Evolutionary conservation across 1,140 invertebrate genomes (phyloP).

Genomic region (Zaprionus capensis): DNA sequence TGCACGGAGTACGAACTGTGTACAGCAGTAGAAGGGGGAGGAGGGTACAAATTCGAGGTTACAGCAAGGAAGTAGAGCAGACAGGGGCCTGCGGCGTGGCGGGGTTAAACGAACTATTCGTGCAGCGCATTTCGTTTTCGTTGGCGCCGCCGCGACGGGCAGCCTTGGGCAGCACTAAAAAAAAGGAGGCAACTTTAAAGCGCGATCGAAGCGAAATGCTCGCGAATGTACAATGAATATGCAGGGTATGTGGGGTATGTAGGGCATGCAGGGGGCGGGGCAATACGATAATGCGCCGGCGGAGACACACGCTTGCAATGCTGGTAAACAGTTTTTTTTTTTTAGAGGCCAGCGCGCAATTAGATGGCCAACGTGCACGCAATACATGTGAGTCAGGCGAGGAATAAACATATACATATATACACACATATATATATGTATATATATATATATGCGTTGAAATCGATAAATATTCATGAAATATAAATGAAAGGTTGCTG

Average conservation of each 20-base stretch:
- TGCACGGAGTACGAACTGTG: not conserved
- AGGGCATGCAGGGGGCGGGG: not conserved
- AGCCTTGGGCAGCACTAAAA: conserved; percentile 60
- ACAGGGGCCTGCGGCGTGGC: not conserved
- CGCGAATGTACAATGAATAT: not conserved
- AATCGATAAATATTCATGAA: conserved; percentile 82
- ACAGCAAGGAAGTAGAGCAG: conserved; percentile 23
- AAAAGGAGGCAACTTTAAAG: conserved; percentile 53
- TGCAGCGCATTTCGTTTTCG: conserved; percentile 74
- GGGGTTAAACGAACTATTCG: conserved; percentile 34
- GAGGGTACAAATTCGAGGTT: conserved; percentile 39
- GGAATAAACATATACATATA: not conserved
- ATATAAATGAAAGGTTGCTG: conserved; percentile 62
- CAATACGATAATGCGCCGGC: conserved; percentile 2
- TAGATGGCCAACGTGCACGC: conserved; percentile 44
- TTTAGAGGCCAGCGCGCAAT: conserved; percentile 32
- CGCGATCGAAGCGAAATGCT: conserved; percentile 32
- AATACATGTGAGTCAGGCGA: conserved; percentile 16
- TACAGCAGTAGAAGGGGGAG: not conserved
- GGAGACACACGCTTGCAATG: conserved; percentile 8
- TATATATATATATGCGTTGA: conserved; percentile 15
- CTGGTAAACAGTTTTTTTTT: not conserved
- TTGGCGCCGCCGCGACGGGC: conserved; percentile 68
- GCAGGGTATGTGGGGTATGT: not conserved
- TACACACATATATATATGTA: not conserved